Base-by-base conservation (phyloP, 2,797 vertebrate genomes). In the Columba guinea region DNA sequence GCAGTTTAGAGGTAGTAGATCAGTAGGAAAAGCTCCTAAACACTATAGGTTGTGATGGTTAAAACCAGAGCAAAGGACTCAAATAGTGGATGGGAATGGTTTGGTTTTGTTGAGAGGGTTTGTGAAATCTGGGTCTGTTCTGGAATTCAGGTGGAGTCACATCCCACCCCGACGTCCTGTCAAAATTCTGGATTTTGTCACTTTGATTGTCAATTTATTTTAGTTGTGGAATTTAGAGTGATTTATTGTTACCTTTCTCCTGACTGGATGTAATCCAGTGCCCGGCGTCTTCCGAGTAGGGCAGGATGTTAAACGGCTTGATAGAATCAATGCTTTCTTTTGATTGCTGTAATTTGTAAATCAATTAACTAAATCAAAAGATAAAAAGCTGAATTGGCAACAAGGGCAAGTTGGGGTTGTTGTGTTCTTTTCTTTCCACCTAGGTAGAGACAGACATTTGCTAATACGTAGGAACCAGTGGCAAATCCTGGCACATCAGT, bases 181-280 rank as follows among this genome's bases (percentile, higher is more conserved):
- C 12, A 26, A 55, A 59, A 75, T 11, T 13, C 24, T 52, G 59
- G 11, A 32, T 39, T 71, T 55, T 13, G 4, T 46, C 20, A 7
- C 7, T 80, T 52, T 4, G 7, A 32, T 64, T 20, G 27, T 32
- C 27, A 20, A 17, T 46, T 85, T 55, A 19, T 23, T 81, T 81
- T 19, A 19, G n/a, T 9, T 41, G 44, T 20, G 67, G 24, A 34
- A 55, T 37, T 22, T 14, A 22, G 59, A 32, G 30, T 24, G 22
- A 3, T 34, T 48, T 39, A 5, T 26, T 35, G 23, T 5, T 0
- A 1, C 44, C 1, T 0, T 27, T 59, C 17, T 26, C 15, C 39
- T 65, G 65, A 23, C 70, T 48, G 79, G 28, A 6, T 53, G 5
- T 8, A 52, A 49, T 44, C 60, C 35, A 5, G 49, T 1, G 24